phyloP scores from a whole-genome alignment of 2,888 invertebrate species.

The Aspidiotus rigidus region DNA sequence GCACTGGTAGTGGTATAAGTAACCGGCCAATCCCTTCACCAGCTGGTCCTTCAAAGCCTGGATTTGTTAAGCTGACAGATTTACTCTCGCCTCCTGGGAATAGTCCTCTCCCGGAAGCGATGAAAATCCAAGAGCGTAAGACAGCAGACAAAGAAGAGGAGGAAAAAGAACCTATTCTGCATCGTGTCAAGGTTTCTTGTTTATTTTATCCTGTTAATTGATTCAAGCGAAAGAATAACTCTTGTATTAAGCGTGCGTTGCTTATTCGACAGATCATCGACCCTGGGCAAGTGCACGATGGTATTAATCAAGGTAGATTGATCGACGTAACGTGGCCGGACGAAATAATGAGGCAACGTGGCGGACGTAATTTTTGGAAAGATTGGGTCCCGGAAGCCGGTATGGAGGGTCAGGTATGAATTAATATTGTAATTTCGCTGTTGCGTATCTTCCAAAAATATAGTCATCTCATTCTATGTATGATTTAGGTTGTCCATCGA shows the following conservation, averaged over 20 bases:
- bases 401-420: constrained; percentile 73
- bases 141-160: constrained; percentile 35
- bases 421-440: not conserved
- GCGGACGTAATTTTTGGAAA: constrained; percentile 81
- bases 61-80: constrained; percentile 69
- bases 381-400: constrained; percentile 82
- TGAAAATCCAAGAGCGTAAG: constrained; percentile 19
- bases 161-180: constrained; percentile 46
- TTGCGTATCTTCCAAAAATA: too few relatives aligned
- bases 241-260: not conserved
- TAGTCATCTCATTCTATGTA: too few relatives aligned
- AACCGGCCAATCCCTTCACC: constrained; percentile 53
- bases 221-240: not conserved
- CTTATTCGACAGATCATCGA: constrained; percentile 45
- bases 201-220: constrained; percentile 25
- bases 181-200: constrained; percentile 49
- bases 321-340: constrained; percentile 95
- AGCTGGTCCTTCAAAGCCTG: constrained; percentile 63
- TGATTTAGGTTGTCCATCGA: constrained; percentile 68
- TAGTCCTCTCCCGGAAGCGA: constrained; percentile 32
- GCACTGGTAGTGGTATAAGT: constrained; percentile 59
- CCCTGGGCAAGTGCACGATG: constrained; percentile 72
- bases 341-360: constrained; percentile 74
- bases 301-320: constrained; percentile 77
- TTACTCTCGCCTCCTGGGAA: constrained; percentile 38